Percentiles rank a stretch among this genome's conserved stretches.
These are phyloP conservation scores for Lysiphlebus fabarum DNA, from an alignment of 1,140 invertebrate genomes.

Conservation along the genomic window DNA sequence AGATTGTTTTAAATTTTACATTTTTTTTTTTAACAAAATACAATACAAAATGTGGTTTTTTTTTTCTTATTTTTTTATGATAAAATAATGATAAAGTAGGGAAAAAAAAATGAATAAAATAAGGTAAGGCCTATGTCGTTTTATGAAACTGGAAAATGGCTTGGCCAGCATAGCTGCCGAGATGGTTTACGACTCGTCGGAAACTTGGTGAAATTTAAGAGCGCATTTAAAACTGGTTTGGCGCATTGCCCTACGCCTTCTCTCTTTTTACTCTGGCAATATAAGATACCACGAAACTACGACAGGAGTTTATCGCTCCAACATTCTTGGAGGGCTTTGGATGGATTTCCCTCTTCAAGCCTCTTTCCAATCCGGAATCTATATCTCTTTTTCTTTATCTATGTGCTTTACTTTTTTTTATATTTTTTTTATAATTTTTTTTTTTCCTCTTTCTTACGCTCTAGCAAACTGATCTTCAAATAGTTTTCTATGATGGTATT, in stretches of 20 bases:
- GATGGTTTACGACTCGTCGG: slow-evolving; percentile 55
- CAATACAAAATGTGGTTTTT: no score
- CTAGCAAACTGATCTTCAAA: no score
- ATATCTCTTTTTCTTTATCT: no score
- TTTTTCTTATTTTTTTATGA: neutral
- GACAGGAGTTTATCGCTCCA: slow-evolving; percentile 53
- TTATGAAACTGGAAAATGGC: neutral
- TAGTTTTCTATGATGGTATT: no score
- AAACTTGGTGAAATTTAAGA: slow-evolving; percentile 54
- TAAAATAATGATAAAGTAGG: neutral
- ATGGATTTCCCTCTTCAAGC: slow-evolving; percentile 49
- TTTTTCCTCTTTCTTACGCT: no score
- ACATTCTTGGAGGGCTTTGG: slow-evolving; percentile 53
- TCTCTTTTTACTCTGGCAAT: slow-evolving; percentile 35
- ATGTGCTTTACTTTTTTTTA: no score
- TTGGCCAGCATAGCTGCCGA: slow-evolving; percentile 37
- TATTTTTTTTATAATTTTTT: no score
- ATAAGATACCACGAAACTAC: slow-evolving; percentile 48
- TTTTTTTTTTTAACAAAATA: no score
- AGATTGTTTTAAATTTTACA: no score
- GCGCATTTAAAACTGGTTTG: slow-evolving; percentile 57
- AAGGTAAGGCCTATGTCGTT: neutral
- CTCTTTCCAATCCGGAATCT: slow-evolving; percentile 11
- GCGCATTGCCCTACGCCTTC: slow-evolving; percentile 51
- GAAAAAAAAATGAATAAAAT: neutral